These are phyloP conservation scores for Melospiza georgiana DNA, from an alignment of 2,113 vertebrate genomes.

Conservation along the genomic window DNA sequence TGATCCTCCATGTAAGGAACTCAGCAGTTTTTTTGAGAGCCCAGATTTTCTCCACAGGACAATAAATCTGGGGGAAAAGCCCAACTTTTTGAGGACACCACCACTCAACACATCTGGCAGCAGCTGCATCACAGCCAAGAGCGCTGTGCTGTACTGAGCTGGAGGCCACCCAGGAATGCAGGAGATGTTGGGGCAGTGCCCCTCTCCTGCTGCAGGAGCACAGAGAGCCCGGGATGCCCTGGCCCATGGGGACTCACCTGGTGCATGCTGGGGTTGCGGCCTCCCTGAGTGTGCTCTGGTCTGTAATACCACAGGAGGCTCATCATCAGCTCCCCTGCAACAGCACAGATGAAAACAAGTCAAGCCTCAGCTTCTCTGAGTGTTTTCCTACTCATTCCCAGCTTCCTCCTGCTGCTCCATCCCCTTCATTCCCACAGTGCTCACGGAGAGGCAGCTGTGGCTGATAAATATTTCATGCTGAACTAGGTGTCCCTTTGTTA, in stretches of 20 bases:
- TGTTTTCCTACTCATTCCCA: not conserved
- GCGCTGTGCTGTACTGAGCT: not conserved
- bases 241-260: slow-evolving; percentile 81
- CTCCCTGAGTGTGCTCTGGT: slow-evolving; percentile 97
- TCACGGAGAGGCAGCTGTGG: not conserved
- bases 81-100: not conserved
- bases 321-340: slow-evolving; percentile 97
- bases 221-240: rapidly evolving
- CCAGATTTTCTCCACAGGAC: not conserved
- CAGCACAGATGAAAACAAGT: not conserved
- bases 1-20: rapidly evolving
- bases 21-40: not conserved
- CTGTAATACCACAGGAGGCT: slow-evolving; percentile 99
- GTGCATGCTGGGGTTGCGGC: slow-evolving; percentile 89
- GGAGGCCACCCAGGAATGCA: not conserved
- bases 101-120: not conserved
- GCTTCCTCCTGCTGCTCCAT: not conserved
- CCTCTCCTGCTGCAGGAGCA: not conserved
- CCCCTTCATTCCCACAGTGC: not conserved
- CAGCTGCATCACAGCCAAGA: not conserved
- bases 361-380: not conserved
- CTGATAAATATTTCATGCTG: slow-evolving; percentile 28
- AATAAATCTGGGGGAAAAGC: not conserved
- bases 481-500: slow-evolving; percentile 32
- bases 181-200: not conserved